Percentiles rank a stretch among this genome's conserved stretches.
phyloP scores from a whole-genome alignment of 2,113 vertebrate genomes.

The Pituophis catenifer region DNA sequence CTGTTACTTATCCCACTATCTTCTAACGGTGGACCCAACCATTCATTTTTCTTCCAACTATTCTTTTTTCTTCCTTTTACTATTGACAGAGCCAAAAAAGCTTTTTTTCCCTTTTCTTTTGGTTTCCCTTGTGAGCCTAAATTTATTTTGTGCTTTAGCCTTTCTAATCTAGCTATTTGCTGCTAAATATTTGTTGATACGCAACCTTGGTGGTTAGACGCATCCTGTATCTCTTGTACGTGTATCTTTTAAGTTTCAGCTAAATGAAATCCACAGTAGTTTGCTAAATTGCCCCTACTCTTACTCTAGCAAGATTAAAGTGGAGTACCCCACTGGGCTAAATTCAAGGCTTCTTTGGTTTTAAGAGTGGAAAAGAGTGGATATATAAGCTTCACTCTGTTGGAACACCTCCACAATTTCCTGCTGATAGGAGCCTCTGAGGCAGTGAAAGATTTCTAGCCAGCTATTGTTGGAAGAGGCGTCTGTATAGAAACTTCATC shows the following conservation, averaged over 20 bases:
- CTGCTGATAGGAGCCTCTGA: neutral
- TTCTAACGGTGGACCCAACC: neutral
- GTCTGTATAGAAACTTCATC: neutral
- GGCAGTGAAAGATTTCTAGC: neutral
- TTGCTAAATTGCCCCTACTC: neutral
- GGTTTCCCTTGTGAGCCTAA: neutral
- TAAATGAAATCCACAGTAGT: neutral
- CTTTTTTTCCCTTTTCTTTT: neutral
- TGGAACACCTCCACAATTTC: neutral
- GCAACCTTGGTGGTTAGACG: neutral
- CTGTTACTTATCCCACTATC: neutral
- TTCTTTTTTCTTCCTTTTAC: neutral
- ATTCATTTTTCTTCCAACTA: neutral
- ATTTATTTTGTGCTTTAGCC: neutral
- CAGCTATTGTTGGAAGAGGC: neutral
- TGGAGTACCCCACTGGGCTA: neutral
- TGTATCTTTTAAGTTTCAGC: neutral
- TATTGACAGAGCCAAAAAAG: neutral
- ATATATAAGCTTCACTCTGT: neutral
- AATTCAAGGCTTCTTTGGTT: neutral
- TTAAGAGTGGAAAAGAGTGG: neutral
- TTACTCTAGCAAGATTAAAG: neutral
- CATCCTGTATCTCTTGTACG: neutral
- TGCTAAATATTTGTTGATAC: neutral
- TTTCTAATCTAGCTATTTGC: neutral